phyloP scores from a whole-genome alignment of 2,113 vertebrate species.

The Percina caprodes region DNA sequence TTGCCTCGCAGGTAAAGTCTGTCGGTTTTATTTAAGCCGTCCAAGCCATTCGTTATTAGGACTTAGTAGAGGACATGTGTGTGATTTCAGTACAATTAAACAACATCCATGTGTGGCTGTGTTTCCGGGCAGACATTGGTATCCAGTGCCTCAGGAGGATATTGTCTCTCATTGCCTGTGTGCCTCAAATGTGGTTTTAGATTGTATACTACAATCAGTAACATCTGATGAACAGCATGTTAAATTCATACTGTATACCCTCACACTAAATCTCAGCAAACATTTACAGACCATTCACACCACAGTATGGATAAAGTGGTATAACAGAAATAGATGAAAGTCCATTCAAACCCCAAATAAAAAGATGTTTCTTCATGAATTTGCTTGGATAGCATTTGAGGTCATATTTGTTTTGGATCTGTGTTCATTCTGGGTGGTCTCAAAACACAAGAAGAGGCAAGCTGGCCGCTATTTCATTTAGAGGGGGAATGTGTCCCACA shows the following conservation, averaged over 20 bases:
- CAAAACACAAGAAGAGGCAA: slow-evolving; percentile 62
- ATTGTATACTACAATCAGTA: slow-evolving; percentile 35
- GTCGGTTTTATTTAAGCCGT: slow-evolving; percentile 55
- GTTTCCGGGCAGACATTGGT: slow-evolving; percentile 78
- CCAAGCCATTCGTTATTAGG: slow-evolving; percentile 63
- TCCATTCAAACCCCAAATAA: slow-evolving; percentile 15
- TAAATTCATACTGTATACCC: slow-evolving; percentile 27
- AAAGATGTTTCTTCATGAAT: slow-evolving; percentile 7
- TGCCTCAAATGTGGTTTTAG: slow-evolving; percentile 68
- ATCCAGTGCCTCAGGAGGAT: slow-evolving; percentile 68
- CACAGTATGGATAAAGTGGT: background rate
- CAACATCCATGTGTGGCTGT: slow-evolving; percentile 68
- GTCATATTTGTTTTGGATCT: slow-evolving; percentile 54
- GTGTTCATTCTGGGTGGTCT: slow-evolving; percentile 81
- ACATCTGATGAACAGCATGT: slow-evolving; percentile 19
- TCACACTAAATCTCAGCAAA: slow-evolving; percentile 18
- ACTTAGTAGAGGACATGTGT: slow-evolving; percentile 54
- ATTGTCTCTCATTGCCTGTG: slow-evolving; percentile 60
- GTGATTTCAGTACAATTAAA: slow-evolving; percentile 65
- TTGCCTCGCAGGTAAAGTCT: slow-evolving; percentile 49
- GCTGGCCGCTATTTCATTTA: slow-evolving; percentile 67
- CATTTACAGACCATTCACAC: slow-evolving; percentile 26
- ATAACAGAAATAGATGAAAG: background rate
- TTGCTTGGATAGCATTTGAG: background rate
- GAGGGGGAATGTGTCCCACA: slow-evolving; percentile 64